Evolutionary conservation across 2,797 vertebrate species (phyloP), one percentile per base, ranked within the genome.

Genomic region (Myotis myotis): DNA sequence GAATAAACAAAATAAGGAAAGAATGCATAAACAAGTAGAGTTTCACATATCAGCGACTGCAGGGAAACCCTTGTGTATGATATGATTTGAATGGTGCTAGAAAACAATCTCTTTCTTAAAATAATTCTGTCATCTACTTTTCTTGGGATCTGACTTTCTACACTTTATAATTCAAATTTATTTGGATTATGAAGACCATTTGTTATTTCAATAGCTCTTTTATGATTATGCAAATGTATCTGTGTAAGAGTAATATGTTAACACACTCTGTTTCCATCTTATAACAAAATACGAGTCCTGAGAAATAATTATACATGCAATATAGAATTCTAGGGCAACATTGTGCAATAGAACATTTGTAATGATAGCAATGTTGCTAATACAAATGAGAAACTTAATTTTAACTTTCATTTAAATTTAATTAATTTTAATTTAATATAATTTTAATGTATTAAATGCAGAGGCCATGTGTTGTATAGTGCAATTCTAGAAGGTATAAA

Each of bases 401-500:
- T 82, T 91, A 33, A 76, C 64, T 89, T 88, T 86, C 33, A 57
- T 83, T 90, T 86, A 79, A 47, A 72, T 84, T 91, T 72, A 70
- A 91, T 76, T 66, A 20, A 74, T 64, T 87, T 64, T 44, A 62
- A 33, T 41, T 64, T 76, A 80, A 87, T 51, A 36, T n/a, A 51
- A 60, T 70, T 75, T 78, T 62, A 62, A n/a, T 36, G 55, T 68
- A 47, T 74, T 88, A 81, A 68, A 38, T 68, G 47, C n/a, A 71
- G 12, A 74, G 36, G 33, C 9, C 75, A 78, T 30, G 1, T 19
- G 36, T 30, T 74, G 0, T 30, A 49, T 5, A 81, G 25, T 57
- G 8, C 16, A 84, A n/a, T 68, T 78, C 5, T 82, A 23, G 7
- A 95, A 17, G 4, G 4, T 3, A 64, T 74, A 72, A 30, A 72